These are phyloP conservation scores for Microplitis mediator DNA, from an alignment of 1,140 invertebrate genomes.

Conservation along the genomic window DNA sequence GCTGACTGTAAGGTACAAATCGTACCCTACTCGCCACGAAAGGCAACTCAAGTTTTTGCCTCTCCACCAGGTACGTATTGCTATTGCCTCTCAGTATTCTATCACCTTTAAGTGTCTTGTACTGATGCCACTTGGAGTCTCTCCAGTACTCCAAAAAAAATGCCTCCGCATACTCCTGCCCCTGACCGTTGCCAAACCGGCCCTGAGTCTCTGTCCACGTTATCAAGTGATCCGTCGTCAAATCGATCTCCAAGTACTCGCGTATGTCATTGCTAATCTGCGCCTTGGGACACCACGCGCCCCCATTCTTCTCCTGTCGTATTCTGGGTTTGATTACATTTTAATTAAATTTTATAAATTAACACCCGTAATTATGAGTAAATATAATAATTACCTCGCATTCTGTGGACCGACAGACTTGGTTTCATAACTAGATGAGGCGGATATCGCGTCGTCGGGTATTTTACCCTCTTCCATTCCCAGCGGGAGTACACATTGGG, in stretches of 20 bases:
- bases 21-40: constrained; percentile 86
- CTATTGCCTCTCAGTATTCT: constrained; percentile 85
- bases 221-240: constrained; percentile 78
- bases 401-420: constrained; percentile 90
- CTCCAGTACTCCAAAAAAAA: constrained; percentile 89
- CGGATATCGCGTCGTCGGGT: constrained; percentile 82
- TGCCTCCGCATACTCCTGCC: constrained; percentile 84
- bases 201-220: constrained; percentile 91
- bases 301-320: constrained; percentile 83
- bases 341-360: background rate
- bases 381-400: constrained; percentile 73
- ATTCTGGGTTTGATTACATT: constrained; percentile 66
- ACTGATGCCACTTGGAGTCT: constrained; percentile 75
- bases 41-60: constrained; percentile 80
- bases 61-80: constrained; percentile 85
- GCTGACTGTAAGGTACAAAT: constrained; percentile 86
- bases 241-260: constrained; percentile 87
- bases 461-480: constrained; percentile 92
- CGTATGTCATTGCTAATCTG: constrained; percentile 75
- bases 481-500: constrained; percentile 79
- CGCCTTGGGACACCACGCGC: constrained; percentile 91
- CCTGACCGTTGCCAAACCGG: constrained; percentile 91
- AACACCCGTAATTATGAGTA: background rate
- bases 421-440: constrained; percentile 87
- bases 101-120: constrained; percentile 76